Conservation (phyloP, 2,888 invertebrate genomes). For the Euzophera pinguis region DNA sequence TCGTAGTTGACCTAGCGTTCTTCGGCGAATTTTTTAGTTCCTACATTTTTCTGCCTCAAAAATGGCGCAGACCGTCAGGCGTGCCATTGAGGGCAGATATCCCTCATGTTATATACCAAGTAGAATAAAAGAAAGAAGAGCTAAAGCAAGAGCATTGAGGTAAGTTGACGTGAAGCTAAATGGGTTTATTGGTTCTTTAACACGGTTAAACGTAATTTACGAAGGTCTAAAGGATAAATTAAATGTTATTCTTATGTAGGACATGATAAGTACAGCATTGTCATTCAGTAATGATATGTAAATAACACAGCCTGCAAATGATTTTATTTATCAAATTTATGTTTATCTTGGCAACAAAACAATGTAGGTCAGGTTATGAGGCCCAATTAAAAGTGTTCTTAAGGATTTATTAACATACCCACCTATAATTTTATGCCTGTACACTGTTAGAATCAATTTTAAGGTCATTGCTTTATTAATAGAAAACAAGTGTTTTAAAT, state of each 20-base stretch:
- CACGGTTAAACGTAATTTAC: background rate
- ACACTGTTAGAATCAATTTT: too few relatives aligned
- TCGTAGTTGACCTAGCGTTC: constrained; percentile 56
- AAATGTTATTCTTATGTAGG: background rate
- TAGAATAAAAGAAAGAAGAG: constrained; percentile 86
- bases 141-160: constrained; percentile 82
- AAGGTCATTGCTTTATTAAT: too few relatives aligned
- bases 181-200: background rate
- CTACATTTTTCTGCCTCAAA: constrained; percentile 38
- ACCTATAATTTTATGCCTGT: too few relatives aligned
- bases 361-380: background rate
- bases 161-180: constrained; percentile 29
- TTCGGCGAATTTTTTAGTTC: constrained; percentile 43
- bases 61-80: constrained; percentile 87
- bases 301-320: background rate
- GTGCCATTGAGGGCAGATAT: constrained; percentile 85
- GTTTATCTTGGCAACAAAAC: background rate
- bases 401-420: too few relatives aligned
- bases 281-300: background rate
- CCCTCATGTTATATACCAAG: constrained; percentile 88
- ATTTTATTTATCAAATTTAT: background rate
- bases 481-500: too few relatives aligned
- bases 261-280: background rate
- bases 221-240: background rate
- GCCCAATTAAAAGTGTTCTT: too few relatives aligned